Percentiles rank a stretch among this genome's conserved stretches.
Evolutionary conservation across 2,888 invertebrate species (phyloP).

Genomic region (Brachyptera risi): DNA sequence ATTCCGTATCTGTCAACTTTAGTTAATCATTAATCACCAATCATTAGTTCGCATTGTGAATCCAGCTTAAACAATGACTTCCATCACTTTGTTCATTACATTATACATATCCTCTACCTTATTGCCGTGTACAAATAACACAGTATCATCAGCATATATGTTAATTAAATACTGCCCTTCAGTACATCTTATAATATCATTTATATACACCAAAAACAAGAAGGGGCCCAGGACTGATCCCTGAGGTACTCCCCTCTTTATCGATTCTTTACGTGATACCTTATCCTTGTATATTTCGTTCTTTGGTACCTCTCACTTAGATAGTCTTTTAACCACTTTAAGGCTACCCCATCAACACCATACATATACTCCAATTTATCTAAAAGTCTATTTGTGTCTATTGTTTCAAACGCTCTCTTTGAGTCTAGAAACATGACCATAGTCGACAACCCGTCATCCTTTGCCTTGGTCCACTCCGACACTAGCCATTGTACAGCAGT

Average conservation of each 20-base stretch:
- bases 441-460: constrained; percentile 24
- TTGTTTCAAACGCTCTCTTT: constrained; percentile 30
- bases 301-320: constrained; percentile 3
- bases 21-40: too few relatives aligned
- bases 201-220: too few relatives aligned
- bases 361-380: constrained; percentile 12
- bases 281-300: background rate
- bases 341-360: constrained; percentile 13
- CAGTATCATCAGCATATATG: background rate
- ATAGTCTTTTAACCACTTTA: constrained; percentile 27
- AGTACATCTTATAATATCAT: too few relatives aligned
- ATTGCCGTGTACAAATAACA: background rate
- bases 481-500: constrained; percentile 26
- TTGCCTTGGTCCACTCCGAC: constrained; percentile 22
- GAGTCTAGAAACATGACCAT: constrained; percentile 31
- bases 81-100: background rate
- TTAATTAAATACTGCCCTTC: background rate
- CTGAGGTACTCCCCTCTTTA: background rate
- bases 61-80: too few relatives aligned
- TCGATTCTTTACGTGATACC: background rate
- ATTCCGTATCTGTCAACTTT: too few relatives aligned
- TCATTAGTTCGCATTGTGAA: too few relatives aligned
- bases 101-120: background rate
- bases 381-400: constrained; percentile 24
- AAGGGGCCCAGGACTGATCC: background rate